Evolutionary conservation across 1,140 invertebrate species (phyloP).

Genomic region (Drosophila ogumai): DNA sequence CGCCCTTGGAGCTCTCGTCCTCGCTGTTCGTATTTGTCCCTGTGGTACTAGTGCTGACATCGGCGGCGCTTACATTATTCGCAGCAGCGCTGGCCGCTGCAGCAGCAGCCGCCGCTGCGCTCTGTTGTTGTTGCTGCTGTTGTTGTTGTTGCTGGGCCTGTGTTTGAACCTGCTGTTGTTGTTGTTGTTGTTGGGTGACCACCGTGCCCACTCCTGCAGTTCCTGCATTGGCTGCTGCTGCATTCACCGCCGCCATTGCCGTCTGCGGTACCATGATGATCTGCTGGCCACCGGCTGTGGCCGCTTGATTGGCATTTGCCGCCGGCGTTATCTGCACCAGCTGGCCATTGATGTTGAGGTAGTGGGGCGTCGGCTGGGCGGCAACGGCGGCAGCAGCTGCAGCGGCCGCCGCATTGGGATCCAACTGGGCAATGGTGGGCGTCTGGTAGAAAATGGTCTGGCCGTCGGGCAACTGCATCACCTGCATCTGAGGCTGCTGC

Average conservation of each 20-base stretch:
- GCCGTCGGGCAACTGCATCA: conserved; percentile 96
- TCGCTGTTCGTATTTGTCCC: conserved; percentile 72
- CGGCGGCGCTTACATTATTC: conserved; percentile 56
- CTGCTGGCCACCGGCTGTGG: conserved; percentile 59
- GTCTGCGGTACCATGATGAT: conserved; percentile 84
- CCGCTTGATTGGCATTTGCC: conserved; percentile 47
- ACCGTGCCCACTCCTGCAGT: conserved; percentile 27
- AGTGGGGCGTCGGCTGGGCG: conserved; percentile 87
- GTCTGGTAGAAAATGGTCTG: conserved; percentile 95
- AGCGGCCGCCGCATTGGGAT: conserved; percentile 56
- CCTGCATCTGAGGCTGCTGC: conserved; percentile 89
- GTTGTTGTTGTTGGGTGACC: conserved; percentile 48
- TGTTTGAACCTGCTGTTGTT: conserved; percentile 48
- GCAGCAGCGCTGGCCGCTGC: conserved; percentile 8
- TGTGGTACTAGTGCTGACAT: conserved; percentile 74
- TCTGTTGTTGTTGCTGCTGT: conserved; percentile 50
- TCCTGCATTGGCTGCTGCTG: conserved; percentile 81
- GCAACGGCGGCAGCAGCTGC: conserved; percentile 47
- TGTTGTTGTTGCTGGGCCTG: conserved; percentile 46
- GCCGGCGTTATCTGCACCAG: conserved; percentile 88
- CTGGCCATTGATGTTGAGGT: conserved; percentile 91
- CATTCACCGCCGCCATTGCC: conserved; percentile 82
- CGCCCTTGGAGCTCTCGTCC: conserved; percentile 86
- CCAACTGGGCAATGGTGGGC: conserved; percentile 59
- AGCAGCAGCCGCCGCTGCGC: conserved; percentile 5